phyloP scores from a whole-genome alignment of 1,140 invertebrate species.

The Drosophila murphyi region DNA sequence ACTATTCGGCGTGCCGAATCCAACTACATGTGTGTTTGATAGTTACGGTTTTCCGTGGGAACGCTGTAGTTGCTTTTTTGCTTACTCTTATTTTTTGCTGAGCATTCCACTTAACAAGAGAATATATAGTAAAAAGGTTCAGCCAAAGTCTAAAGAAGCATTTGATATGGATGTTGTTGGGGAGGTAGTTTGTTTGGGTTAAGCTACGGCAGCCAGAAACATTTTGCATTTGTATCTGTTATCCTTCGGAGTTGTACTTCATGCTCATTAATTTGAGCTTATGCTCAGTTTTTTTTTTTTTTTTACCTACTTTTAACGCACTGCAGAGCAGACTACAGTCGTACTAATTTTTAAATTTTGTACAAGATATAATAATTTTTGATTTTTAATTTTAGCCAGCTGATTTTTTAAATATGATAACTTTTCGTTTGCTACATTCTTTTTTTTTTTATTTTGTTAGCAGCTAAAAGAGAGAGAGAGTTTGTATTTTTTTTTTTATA shows the following conservation, averaged over 20 bases:
- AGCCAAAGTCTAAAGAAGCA: slow-evolving; percentile 74
- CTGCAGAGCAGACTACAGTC: slow-evolving; percentile 41
- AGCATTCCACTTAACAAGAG: slow-evolving; percentile 27
- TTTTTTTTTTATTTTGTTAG: slow-evolving; percentile 56
- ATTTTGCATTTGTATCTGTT: slow-evolving; percentile 44
- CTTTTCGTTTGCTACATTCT: slow-evolving; percentile 70
- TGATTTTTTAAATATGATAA: slow-evolving; percentile 48
- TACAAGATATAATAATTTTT: slow-evolving; percentile 68
- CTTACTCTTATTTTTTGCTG: slow-evolving; percentile 3
- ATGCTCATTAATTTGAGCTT: slow-evolving; percentile 52
- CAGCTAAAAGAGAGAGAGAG: slow-evolving; percentile 73
- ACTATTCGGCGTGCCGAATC: slow-evolving; percentile 13
- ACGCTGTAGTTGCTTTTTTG: slow-evolving; percentile 1
- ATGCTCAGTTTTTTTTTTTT: slow-evolving; percentile 5
- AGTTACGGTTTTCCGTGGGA: slow-evolving; percentile 37
- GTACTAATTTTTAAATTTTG: slow-evolving; percentile 57
- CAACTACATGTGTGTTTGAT: slow-evolving; percentile 3
- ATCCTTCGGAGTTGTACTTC: slow-evolving; percentile 61
- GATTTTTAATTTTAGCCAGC: slow-evolving; percentile 40
- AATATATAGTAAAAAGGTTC: slow-evolving; percentile 57
- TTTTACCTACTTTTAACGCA: slow-evolving; percentile 75
- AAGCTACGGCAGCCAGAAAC: slow-evolving; percentile 43
- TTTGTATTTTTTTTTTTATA: slow-evolving; percentile 49
- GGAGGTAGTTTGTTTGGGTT: slow-evolving; percentile 27
- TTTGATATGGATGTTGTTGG: slow-evolving; percentile 39